A percentile compares a stretch with the other conserved stretches of the same genome.
These are phyloP conservation scores for Patella ulyssiponensis DNA, from an alignment of 2,888 invertebrate genomes.

Conservation along the genomic window DNA sequence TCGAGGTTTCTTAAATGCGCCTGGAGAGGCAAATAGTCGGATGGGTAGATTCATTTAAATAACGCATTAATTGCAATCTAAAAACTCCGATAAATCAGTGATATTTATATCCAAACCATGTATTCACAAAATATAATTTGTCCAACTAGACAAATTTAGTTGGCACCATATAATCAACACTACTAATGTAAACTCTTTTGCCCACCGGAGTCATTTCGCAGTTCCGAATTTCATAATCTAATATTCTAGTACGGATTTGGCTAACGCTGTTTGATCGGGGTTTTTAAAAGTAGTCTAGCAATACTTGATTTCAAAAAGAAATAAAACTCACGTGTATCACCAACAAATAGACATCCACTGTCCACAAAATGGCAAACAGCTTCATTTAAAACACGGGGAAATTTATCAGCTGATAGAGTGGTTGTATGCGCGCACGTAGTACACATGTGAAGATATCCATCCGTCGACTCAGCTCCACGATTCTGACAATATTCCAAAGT, in stretches of 20 bases:
- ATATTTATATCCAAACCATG: too few species aligned
- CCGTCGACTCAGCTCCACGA: conserved; percentile 36
- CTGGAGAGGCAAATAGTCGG: too few species aligned
- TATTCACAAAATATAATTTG: too few species aligned
- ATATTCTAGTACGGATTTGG: neutral
- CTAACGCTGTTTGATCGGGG: neutral
- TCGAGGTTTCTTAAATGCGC: too few species aligned
- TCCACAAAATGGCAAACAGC: conserved; percentile 41
- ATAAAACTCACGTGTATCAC: conserved; percentile 13
- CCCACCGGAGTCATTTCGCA: too few species aligned
- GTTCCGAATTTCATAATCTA: neutral
- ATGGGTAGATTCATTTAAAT: too few species aligned
- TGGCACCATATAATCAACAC: too few species aligned
- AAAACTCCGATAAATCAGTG: too few species aligned
- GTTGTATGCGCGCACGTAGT: conserved; percentile 50
- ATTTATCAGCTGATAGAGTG: conserved; percentile 42
- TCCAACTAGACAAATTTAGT: too few species aligned
- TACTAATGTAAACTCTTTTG: too few species aligned
- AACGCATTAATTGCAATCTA: too few species aligned
- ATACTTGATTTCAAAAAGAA: neutral
- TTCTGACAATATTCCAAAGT: conserved; percentile 35
- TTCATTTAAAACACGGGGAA: conserved; percentile 53
- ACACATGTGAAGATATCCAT: conserved; percentile 49
- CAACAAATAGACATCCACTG: conserved; percentile 42
- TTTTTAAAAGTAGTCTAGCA: neutral